Base-by-base conservation (phyloP, 1,140 invertebrate genomes). In the Drosophila takahashii region DNA sequence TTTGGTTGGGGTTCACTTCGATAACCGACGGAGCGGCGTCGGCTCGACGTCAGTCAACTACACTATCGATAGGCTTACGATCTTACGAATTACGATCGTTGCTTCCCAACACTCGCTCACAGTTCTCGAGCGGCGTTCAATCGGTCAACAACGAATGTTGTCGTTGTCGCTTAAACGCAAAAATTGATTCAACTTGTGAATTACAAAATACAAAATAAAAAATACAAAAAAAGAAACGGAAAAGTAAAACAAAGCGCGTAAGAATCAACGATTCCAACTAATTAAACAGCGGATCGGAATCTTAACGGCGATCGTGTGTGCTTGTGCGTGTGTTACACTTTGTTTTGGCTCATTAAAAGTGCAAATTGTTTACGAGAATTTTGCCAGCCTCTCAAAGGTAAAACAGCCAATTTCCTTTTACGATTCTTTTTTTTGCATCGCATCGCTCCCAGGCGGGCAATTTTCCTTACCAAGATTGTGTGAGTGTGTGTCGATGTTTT, bases 101-200 rank as follows among this genome's bases (percentile, higher is more conserved):
- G 48, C 67, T 57, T 29, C 56, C 22, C 41, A 80, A 77, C 62
- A 60, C 48, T 52, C 45, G 69, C 42, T 41, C 29, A 69, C 80
- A 89, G 80, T 87, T 89, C 84, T 83, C 84, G 61, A 79, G 67
- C 72, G 73, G 66, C 84, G 77, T 64, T 87, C 83, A 83, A 69
- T 67, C 84, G 77, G 56, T 84, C 42, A 76, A 87, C 76, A 71
- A 54, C 58, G 44, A 11, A 50, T 44, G n/a, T 18, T 39, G n/a
- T 18, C 29, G 50, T 51, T 26, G 50, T n/a, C n/a, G n/a, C n/a
- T n/a, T n/a, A 10, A 18, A 41, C 29, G 26, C 11, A 26, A 22
- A 27, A 34, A 15, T 29, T 4, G 64, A 61, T 62, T 66, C 50
- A 66, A 66, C 62, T 72, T 59, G 32, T 51, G 16, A 77, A 57